Percentiles rank a stretch among this genome's conserved stretches.
These are phyloP conservation scores for Uropsilus gracilis DNA, from an alignment of 2,113 vertebrate genomes.

Conservation along the genomic window DNA sequence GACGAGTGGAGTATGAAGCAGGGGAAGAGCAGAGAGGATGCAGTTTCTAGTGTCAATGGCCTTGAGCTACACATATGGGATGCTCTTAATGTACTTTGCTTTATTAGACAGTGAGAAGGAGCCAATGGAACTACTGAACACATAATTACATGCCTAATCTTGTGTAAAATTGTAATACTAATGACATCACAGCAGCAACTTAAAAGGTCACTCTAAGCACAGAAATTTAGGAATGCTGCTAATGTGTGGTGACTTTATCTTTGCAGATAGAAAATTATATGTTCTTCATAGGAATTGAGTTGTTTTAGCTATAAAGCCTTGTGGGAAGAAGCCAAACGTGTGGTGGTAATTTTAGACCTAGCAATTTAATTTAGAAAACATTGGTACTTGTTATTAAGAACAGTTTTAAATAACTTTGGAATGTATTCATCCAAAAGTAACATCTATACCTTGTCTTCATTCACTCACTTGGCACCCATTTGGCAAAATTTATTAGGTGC, in stretches of 20 bases:
- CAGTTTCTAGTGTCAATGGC: constrained; percentile 50
- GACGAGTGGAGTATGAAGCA: background rate
- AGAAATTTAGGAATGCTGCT: constrained; percentile 57
- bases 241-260: background rate
- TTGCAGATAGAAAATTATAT: constrained; percentile 17
- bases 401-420: constrained; percentile 21
- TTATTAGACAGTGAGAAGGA: constrained; percentile 81
- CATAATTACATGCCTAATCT: constrained; percentile 87
- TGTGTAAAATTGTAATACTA: constrained; percentile 85
- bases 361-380: constrained; percentile 69
- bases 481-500: background rate
- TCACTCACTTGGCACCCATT: background rate
- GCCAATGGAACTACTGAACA: constrained; percentile 84
- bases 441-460: background rate
- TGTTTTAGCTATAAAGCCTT: constrained; percentile 3
- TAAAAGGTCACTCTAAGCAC: constrained; percentile 75
- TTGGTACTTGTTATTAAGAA: background rate
- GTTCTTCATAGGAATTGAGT: background rate
- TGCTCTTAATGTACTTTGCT: constrained; percentile 78
- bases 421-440: constrained; percentile 47
- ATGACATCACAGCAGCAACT: constrained; percentile 81
- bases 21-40: background rate
- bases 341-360: constrained; percentile 56
- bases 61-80: constrained; percentile 78
- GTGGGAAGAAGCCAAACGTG: constrained; percentile 36